These are phyloP conservation scores for Cichladusa arquata DNA, from an alignment of 2,113 vertebrate genomes.

Conservation along the genomic window DNA sequence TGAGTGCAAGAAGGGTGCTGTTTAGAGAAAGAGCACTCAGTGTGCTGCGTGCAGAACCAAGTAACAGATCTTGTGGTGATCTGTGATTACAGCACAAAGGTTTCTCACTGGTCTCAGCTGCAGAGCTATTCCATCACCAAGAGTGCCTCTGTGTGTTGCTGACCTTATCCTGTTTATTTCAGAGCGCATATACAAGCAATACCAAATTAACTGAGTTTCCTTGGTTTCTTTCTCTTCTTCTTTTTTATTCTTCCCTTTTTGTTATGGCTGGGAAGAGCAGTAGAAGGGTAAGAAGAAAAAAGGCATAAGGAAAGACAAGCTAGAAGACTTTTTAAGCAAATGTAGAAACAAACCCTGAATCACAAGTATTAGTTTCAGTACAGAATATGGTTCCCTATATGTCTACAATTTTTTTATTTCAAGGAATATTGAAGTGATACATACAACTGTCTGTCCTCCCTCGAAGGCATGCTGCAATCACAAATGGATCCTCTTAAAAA, in stretches of 20 bases:
- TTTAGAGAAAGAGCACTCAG: rapidly evolving
- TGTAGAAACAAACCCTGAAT: neutral
- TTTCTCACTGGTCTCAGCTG: neutral
- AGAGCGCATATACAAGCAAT: neutral
- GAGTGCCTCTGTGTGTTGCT: neutral
- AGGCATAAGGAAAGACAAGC: neutral
- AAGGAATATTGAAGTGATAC: neutral
- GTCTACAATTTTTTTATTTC: neutral
- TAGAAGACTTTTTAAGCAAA: neutral
- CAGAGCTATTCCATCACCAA: neutral
- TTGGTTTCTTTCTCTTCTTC: neutral
- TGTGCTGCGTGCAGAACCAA: rapidly evolving
- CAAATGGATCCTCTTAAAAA: neutral
- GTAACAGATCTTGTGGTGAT: neutral
- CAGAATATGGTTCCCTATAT: neutral
- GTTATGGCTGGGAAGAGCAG: neutral
- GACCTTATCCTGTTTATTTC: neutral
- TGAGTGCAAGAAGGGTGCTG: neutral
- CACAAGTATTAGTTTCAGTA: neutral
- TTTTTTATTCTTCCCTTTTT: neutral
- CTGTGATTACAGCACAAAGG: neutral
- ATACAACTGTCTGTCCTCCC: neutral
- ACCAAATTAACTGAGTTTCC: neutral
- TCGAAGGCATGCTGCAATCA: neutral
- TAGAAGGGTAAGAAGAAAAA: neutral